A percentile compares a stretch with the other conserved stretches of the same genome.
Evolutionary conservation across 2,888 invertebrate species (phyloP).

Genomic region (Halictus ligatus): DNA sequence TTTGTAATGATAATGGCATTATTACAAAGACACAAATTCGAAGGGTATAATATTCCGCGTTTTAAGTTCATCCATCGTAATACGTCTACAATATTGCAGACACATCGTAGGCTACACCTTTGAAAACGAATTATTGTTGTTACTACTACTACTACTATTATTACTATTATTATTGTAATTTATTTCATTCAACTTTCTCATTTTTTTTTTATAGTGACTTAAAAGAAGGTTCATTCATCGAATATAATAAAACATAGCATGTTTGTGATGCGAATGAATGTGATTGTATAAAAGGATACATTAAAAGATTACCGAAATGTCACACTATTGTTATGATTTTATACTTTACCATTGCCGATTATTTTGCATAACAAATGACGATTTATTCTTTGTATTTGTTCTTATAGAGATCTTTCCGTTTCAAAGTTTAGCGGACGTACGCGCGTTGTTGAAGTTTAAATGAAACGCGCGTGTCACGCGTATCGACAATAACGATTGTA

Average conservation of each 20-base stretch:
- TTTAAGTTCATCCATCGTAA: conserved; percentile 25
- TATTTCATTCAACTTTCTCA: conserved; percentile 75
- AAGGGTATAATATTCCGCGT: conserved; percentile 23
- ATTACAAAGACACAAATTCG: conserved; percentile 8
- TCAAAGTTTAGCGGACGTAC: not conserved
- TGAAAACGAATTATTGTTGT: conserved; percentile 27
- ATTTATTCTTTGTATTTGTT: not conserved
- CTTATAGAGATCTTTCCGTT: not conserved
- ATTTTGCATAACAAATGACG: not conserved
- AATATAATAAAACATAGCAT: conserved; percentile 68
- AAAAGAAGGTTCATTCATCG: conserved; percentile 57
- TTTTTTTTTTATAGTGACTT: conserved; percentile 46
- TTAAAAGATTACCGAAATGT: conserved; percentile 58
- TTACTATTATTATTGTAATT: conserved; percentile 40
- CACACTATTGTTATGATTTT: not conserved
- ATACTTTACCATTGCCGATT: not conserved
- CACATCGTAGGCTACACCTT: conserved; percentile 35
- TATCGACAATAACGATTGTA: not conserved
- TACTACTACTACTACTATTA: conserved; percentile 24
- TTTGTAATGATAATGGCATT: conserved; percentile 13
- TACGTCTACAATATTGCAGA: conserved; percentile 14
- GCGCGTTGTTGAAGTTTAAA: not conserved
- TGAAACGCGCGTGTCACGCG: not conserved
- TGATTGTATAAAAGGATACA: conserved; percentile 77
- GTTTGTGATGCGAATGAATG: conserved; percentile 77